Percentiles rank a stretch among this genome's conserved stretches.
These are phyloP conservation scores for Nyctalus aviator DNA, from an alignment of 2,797 vertebrate species.

Conservation along the genomic window DNA sequence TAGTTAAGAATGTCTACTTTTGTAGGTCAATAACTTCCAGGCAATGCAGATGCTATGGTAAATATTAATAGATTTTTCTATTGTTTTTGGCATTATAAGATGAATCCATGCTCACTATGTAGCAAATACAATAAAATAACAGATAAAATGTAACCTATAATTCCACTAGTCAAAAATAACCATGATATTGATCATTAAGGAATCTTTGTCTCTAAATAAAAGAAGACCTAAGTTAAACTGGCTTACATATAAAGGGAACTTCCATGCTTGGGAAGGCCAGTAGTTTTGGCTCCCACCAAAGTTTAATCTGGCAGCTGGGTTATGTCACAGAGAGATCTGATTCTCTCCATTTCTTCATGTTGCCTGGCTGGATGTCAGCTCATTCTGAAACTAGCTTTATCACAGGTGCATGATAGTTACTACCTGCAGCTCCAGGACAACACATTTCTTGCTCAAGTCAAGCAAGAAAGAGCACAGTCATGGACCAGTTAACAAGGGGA, in stretches of 20 bases:
- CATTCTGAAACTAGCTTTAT: background rate
- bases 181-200: background rate
- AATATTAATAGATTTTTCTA: background rate
- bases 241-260: background rate
- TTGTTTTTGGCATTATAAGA: background rate
- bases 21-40: background rate
- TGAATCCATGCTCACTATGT: background rate
- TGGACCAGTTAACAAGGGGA: background rate
- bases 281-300: background rate
- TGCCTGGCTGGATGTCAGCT: background rate
- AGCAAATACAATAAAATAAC: background rate
- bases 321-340: no score
- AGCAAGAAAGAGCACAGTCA: background rate
- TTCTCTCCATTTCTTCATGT: background rate
- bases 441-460: slow-evolving; percentile 15
- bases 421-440: background rate
- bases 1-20: background rate
- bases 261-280: background rate
- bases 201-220: background rate
- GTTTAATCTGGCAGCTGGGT: background rate
- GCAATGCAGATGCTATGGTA: background rate
- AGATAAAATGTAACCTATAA: background rate
- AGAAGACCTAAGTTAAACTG: background rate
- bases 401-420: background rate
- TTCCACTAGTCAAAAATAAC: background rate